A percentile compares a stretch with the other conserved stretches of the same genome.
Evolutionary conservation across 2,113 vertebrate species (phyloP).

Genomic region (Gopherus evgoodei): DNA sequence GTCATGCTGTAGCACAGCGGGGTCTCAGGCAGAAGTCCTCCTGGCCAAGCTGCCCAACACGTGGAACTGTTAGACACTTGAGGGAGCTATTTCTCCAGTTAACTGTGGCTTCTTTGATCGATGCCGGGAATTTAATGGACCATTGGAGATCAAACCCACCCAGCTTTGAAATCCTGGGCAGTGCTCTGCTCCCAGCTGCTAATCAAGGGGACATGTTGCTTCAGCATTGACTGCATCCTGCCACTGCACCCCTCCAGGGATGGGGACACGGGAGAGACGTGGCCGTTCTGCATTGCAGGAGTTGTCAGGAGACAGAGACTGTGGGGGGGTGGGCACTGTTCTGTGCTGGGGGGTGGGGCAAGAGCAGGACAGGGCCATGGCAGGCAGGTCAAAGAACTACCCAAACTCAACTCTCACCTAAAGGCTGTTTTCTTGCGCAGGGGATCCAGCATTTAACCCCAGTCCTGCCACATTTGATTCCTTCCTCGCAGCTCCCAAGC

Average conservation of each 20-base stretch:
- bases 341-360: accelerated
- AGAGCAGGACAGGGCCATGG: accelerated
- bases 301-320: not conserved
- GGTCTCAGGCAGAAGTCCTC: not conserved
- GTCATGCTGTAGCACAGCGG: not conserved
- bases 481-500: not conserved
- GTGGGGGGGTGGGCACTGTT: not conserved
- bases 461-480: not conserved
- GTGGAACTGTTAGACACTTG: not conserved
- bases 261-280: not conserved
- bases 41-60: not conserved
- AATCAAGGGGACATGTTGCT: not conserved
- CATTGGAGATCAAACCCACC: not conserved
- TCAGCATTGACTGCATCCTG: not conserved
- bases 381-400: not conserved
- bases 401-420: not conserved
- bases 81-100: not conserved
- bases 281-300: accelerated
- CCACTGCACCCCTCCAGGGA: not conserved
- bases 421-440: not conserved
- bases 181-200: not conserved
- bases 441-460: not conserved
- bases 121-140: not conserved
- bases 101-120: not conserved
- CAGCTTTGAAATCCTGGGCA: not conserved